Conservation (phyloP, 1,140 invertebrate species). For the Leptinotarsa texana region DNA sequence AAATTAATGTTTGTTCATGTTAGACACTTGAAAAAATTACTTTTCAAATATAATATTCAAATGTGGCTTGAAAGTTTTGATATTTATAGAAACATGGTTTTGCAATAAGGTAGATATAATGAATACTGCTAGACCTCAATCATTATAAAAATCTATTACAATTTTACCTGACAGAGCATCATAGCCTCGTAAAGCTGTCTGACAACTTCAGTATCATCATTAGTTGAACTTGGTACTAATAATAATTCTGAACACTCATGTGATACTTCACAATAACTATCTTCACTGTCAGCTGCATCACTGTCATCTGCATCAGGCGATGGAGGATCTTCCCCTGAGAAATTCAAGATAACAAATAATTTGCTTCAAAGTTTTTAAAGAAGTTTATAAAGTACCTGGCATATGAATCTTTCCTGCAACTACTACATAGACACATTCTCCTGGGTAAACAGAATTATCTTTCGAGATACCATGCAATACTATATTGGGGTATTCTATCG, state of each 20-base stretch:
- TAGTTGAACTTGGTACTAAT: constrained; percentile 63
- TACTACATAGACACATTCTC: constrained; percentile 74
- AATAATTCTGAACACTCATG: constrained; percentile 62
- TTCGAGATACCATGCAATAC: constrained; percentile 74
- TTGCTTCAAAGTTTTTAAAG: background rate
- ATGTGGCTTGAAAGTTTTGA: no score
- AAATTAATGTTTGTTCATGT: no score
- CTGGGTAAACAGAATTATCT: constrained; percentile 66
- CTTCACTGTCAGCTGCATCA: constrained; percentile 55
- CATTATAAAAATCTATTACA: no score
- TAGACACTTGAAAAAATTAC: no score
- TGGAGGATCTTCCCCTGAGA: constrained; percentile 38
- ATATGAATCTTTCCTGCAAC: constrained; percentile 66
- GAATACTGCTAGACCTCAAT: no score
- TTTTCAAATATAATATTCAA: no score
- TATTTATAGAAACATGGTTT: no score
- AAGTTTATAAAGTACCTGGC: constrained; percentile 53
- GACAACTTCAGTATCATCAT: constrained; percentile 57
- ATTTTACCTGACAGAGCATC: constrained; percentile 65
- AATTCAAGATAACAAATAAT: constrained; percentile 1
- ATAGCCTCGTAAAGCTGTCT: constrained; percentile 71
- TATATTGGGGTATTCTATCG: constrained; percentile 73
- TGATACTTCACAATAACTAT: constrained; percentile 40
- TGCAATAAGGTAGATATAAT: no score
- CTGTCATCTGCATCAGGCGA: constrained; percentile 59